These are phyloP conservation scores for Calliphora vicina DNA, from an alignment of 1,140 invertebrate species.

Conservation along the genomic window DNA sequence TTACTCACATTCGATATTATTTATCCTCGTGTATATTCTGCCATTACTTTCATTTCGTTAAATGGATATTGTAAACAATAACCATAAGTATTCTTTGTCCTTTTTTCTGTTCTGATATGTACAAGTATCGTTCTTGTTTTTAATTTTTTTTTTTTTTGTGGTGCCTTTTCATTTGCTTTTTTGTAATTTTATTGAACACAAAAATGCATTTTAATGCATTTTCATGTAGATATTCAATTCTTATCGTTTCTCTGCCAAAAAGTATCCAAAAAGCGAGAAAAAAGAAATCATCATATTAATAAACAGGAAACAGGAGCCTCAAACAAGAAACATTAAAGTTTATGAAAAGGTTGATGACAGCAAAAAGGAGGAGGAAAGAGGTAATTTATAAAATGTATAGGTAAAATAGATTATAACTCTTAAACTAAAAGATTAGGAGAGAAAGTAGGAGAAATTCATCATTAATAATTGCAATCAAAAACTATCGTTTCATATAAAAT, in stretches of 20 bases:
- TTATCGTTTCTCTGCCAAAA: neutral
- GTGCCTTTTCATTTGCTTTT: neutral
- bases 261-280: neutral
- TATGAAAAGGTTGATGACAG: neutral
- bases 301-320: neutral
- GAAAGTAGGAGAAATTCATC: too few relatives aligned
- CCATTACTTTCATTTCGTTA: neutral
- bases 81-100: neutral
- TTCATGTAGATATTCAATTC: neutral
- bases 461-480: too few relatives aligned
- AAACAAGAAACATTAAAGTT: neutral
- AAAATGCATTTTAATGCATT: neutral
- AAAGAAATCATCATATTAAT: neutral
- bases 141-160: neutral
- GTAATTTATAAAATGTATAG: too few relatives aligned
- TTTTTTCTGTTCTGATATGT: neutral
- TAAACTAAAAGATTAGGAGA: too few relatives aligned
- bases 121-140: neutral
- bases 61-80: conserved; percentile 1
- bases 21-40: neutral
- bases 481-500: too few relatives aligned
- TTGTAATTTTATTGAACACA: neutral
- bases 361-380: neutral
- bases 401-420: too few relatives aligned
- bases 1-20: neutral